Evolutionary conservation across 2,797 vertebrate genomes (phyloP).

Genomic region (Zenarchopterus dispar): DNA sequence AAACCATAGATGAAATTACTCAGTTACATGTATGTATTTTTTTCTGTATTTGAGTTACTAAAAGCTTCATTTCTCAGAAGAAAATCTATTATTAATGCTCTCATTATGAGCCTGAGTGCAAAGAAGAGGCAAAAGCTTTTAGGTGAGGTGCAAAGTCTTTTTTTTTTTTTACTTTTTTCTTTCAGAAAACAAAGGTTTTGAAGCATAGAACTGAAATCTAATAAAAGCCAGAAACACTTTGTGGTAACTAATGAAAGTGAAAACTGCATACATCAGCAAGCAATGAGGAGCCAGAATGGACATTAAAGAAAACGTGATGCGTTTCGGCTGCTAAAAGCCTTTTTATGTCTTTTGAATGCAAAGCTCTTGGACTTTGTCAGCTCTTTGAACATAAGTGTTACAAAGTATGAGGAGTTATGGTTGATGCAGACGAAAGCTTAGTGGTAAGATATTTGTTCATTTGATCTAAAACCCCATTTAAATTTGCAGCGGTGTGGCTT

Average conservation of each 20-base stretch:
- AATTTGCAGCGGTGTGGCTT: no score
- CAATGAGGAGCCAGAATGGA: slow-evolving; percentile 3
- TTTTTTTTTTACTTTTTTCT: background rate
- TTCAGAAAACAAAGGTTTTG: slow-evolving; percentile 10
- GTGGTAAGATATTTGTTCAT: background rate
- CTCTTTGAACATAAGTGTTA: slow-evolving; percentile 1
- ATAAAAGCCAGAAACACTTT: slow-evolving; percentile 25
- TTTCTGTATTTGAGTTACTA: background rate
- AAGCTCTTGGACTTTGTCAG: slow-evolving; percentile 17
- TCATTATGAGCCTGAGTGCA: background rate
- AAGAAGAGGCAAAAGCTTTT: background rate
- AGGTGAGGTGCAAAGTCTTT: background rate
- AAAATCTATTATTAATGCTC: background rate
- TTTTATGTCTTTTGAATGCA: slow-evolving; percentile 35
- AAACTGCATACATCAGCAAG: slow-evolving; percentile 32
- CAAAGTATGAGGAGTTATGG: background rate
- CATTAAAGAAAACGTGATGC: slow-evolving; percentile 43
- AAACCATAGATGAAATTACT: background rate
- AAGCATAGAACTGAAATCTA: slow-evolving; percentile 15
- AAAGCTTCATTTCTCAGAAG: background rate
- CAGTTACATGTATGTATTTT: background rate
- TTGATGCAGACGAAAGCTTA: slow-evolving; percentile 3
- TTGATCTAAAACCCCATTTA: background rate
- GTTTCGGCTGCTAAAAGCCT: slow-evolving; percentile 40
- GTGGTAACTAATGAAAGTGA: slow-evolving; percentile 1